Evolutionary conservation across 1,140 invertebrate species (phyloP), one percentile per base, ranked within the genome.

Genomic region (Portunus trituberculatus): DNA sequence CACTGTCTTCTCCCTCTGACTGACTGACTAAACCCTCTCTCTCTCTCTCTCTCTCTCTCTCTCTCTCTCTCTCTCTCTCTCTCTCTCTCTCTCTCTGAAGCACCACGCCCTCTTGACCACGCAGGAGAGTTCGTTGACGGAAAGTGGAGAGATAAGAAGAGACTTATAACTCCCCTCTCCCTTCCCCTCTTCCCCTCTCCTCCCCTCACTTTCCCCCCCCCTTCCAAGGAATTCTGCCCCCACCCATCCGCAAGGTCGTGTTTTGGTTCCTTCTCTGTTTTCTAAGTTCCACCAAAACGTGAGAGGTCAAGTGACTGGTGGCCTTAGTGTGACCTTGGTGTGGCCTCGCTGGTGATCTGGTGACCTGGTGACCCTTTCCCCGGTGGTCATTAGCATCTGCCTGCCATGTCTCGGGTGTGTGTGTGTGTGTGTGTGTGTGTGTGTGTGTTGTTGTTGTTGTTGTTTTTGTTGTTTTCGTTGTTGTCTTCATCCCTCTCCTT

Each of bases 61-160:
- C 86, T 88, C 31, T 88, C 31, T 88, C 86, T 88, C 31, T 32
- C 31, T 31, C 31, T 88, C 86, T 88, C 31, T 39, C 86, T 88
- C 31, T 88, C 86, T 88, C 31, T 88, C 31, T 39, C 31, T 88
- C 25, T n/a, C 31, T 88, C 31, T 39, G 39, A 39, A 39, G 39
- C 39, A 39, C 3, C 45, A 7, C 67, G 67, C 20, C 67, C 67
- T 76, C 67, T 76, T 76, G 39, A 39, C 39, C 20, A n/a, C 25
- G 8, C n/a, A 7, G 20, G 16, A 76, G 67, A n/a, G 67, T 25
- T 76, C 67, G 67, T n/a, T 76, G 67, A 76, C 67, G 67, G 67
- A 76, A 7, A 20, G 0, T 25, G 3, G 67, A 76, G 10, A n/a
- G 67, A n/a, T n/a, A 8, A 76, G 20, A 76, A 8, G 20, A 0